phyloP scores from a whole-genome alignment of 1,140 invertebrate species.

The Odontomachus brunneus region DNA sequence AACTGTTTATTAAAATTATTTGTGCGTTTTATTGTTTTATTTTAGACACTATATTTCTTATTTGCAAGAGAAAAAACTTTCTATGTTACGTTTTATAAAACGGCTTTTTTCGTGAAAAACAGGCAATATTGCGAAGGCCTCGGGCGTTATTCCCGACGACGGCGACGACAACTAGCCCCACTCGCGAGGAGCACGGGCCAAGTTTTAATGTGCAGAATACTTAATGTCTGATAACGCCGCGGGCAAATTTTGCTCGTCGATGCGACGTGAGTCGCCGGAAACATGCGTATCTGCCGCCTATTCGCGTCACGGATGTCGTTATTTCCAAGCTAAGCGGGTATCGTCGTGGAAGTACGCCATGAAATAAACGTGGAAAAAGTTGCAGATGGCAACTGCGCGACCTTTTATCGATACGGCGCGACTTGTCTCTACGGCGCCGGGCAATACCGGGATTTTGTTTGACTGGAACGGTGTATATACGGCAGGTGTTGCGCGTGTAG shows the following conservation, averaged over 20 bases:
- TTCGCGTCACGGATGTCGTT: neutral
- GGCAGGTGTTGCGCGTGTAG: constrained; percentile 36
- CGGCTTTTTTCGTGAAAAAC: too few species aligned
- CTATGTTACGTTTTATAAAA: too few species aligned
- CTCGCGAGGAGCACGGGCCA: neutral
- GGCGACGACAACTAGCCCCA: neutral
- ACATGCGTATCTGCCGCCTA: neutral
- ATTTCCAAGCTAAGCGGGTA: too few species aligned
- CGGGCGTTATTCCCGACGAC: neutral
- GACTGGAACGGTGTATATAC: constrained; percentile 4
- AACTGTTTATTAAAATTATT: too few species aligned
- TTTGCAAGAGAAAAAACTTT: too few species aligned
- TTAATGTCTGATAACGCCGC: neutral
- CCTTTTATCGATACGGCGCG: neutral
- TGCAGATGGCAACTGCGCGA: neutral
- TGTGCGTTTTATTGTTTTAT: too few species aligned
- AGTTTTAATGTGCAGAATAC: neutral
- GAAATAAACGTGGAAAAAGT: neutral
- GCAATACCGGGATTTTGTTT: constrained; percentile 33
- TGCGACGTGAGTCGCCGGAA: neutral
- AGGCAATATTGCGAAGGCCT: too few species aligned
- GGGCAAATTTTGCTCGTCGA: neutral
- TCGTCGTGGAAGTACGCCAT: too few species aligned
- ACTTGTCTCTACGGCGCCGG: neutral
- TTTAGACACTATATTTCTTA: too few species aligned